phyloP scores from a whole-genome alignment of 2,113 vertebrate genomes.

The Anarrhichthys ocellatus region DNA sequence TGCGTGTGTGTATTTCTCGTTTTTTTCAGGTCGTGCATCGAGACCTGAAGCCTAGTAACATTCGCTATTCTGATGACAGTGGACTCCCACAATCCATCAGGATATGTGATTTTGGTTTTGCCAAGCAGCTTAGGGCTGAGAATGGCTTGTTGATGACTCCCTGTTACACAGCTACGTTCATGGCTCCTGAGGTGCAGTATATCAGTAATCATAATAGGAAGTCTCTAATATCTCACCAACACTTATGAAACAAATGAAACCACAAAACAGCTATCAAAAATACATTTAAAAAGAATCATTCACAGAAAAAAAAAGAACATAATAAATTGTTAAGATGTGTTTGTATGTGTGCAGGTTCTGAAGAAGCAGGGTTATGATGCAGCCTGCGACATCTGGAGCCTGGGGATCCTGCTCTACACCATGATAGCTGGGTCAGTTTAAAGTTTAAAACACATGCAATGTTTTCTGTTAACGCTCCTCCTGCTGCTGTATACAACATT shows the following conservation, averaged over 20 bases:
- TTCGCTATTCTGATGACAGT: conserved; percentile 93
- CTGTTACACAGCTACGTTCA: conserved; percentile 96
- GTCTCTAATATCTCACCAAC: background rate
- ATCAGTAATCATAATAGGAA: background rate
- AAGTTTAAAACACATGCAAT: conserved; percentile 10
- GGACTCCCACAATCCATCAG: conserved; percentile 92
- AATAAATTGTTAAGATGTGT: background rate
- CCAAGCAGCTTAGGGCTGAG: conserved; percentile 94
- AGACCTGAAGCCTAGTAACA: conserved; percentile 96
- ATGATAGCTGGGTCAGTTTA: conserved; percentile 92
- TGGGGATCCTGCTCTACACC: conserved; percentile 94
- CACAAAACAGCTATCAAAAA: background rate
- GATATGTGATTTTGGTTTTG: conserved; percentile 94
- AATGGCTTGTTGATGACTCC: conserved; percentile 97
- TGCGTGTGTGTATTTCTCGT: conserved; percentile 1
- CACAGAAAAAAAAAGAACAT: background rate
- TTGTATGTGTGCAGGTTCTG: conserved; percentile 84
- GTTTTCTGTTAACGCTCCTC: background rate
- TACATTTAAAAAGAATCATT: background rate
- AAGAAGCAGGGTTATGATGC: conserved; percentile 96
- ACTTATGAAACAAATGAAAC: conserved; percentile 7
- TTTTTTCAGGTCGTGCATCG: conserved; percentile 91
- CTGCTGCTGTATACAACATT: background rate
- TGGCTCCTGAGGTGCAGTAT: conserved; percentile 91
- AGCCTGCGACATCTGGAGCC: conserved; percentile 96